phyloP scores from a whole-genome alignment of 2,888 invertebrate genomes.

The Napeogenes inachia region DNA sequence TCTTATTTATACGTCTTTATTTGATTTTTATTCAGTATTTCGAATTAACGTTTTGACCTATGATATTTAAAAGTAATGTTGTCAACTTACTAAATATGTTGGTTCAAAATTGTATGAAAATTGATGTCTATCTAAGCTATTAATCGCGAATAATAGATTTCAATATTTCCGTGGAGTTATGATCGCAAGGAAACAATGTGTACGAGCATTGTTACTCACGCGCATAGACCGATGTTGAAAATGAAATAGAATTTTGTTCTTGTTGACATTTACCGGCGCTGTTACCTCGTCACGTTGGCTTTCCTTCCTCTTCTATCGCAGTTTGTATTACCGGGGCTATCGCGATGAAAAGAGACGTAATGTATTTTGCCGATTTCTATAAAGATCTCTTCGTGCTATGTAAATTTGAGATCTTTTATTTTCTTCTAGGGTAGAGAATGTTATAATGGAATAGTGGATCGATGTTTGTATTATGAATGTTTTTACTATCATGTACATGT shows the following conservation, averaged over 20 bases:
- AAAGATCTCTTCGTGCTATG: slow-evolving; percentile 55
- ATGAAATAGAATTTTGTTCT: slow-evolving; percentile 61
- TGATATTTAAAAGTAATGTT: background rate
- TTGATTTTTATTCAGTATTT: no score
- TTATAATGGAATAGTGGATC: slow-evolving; percentile 55
- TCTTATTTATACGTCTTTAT: no score
- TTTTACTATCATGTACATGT: slow-evolving; percentile 47
- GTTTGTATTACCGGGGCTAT: slow-evolving; percentile 31
- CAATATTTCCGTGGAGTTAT: slow-evolving; percentile 22
- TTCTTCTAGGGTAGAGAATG: slow-evolving; percentile 47
- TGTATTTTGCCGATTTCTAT: slow-evolving; percentile 44
- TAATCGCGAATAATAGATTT: slow-evolving; percentile 17
- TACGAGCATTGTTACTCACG: slow-evolving; percentile 59
- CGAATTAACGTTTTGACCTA: no score
- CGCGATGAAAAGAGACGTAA: slow-evolving; percentile 51
- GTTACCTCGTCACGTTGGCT: slow-evolving; percentile 48
- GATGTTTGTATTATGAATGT: slow-evolving; percentile 50
- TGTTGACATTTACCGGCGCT: slow-evolving; percentile 60
- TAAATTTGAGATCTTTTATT: slow-evolving; percentile 66
- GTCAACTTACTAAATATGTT: background rate
- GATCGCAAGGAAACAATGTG: slow-evolving; percentile 37
- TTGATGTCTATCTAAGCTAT: slow-evolving; percentile 14
- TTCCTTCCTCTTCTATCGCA: slow-evolving; percentile 45
- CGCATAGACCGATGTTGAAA: slow-evolving; percentile 60
- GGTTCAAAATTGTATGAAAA: slow-evolving; percentile 11